Conservation (phyloP, 2,888 invertebrate species). For the Alloplasta piceator region DNA sequence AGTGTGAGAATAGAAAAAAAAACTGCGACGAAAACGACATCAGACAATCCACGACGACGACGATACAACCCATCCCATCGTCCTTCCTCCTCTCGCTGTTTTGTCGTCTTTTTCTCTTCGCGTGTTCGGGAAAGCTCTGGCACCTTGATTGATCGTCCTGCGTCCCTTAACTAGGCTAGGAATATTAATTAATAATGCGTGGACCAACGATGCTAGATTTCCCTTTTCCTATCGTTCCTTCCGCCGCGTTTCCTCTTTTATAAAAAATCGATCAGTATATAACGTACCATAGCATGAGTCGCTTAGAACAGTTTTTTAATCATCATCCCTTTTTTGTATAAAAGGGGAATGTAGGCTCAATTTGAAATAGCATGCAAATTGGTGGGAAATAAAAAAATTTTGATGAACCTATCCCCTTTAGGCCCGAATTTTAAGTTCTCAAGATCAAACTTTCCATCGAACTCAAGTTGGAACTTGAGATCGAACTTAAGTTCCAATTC, state of each 20-base stretch:
- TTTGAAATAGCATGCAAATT: too few species aligned
- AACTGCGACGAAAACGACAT: constrained; percentile 39
- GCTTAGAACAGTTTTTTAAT: constrained; percentile 30
- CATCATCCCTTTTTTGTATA: background rate
- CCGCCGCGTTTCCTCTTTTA: background rate
- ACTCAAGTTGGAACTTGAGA: too few species aligned
- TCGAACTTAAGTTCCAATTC: too few species aligned
- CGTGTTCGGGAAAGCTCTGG: constrained; percentile 52
- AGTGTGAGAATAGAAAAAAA: background rate
- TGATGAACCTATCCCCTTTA: too few species aligned
- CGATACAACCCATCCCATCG: constrained; percentile 11
- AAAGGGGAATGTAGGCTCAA: background rate
- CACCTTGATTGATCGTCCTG: constrained; percentile 54
- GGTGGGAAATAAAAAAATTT: too few species aligned
- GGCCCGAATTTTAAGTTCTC: too few species aligned
- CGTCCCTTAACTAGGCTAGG: constrained; percentile 54
- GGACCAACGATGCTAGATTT: constrained; percentile 24
- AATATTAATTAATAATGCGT: constrained; percentile 64
- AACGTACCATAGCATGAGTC: constrained; percentile 8
- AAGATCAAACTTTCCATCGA: too few species aligned
- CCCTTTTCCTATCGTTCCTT: background rate
- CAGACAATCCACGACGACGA: constrained; percentile 41
- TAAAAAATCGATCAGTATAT: constrained; percentile 42
- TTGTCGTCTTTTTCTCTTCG: constrained; percentile 21
- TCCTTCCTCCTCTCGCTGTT: background rate